These are phyloP conservation scores for Bambusicola thoracicus DNA, from an alignment of 2,113 vertebrate genomes.

Conservation along the genomic window DNA sequence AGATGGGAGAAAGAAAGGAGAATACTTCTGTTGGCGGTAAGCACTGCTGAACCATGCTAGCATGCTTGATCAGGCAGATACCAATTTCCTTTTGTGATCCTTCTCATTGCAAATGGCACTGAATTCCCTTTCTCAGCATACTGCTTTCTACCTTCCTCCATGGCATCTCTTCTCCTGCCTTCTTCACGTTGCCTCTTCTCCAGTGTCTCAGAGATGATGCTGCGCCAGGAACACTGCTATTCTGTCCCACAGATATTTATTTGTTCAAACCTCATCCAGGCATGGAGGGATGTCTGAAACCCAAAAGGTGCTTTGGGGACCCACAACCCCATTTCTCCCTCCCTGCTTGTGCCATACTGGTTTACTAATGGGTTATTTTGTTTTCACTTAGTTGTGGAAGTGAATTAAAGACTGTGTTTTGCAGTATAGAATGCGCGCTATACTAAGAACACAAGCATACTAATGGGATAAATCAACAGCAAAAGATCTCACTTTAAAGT, in stretches of 20 bases:
- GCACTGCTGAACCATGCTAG: not conserved
- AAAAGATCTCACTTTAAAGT: not conserved
- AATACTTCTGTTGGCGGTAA: not conserved
- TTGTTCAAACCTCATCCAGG: not conserved
- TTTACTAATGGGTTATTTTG: not conserved
- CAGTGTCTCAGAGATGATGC: not conserved
- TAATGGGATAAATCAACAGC: not conserved
- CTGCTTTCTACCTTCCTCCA: not conserved
- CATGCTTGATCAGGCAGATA: not conserved
- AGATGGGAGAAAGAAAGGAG: not conserved
- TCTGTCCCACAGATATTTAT: not conserved
- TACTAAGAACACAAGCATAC: not conserved
- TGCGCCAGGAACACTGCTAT: not conserved
- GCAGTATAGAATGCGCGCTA: not conserved
- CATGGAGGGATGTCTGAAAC: not conserved
- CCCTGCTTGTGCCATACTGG: not conserved
- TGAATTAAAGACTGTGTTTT: not conserved
- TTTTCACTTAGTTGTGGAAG: not conserved
- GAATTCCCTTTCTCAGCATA: not conserved
- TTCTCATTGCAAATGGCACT: rapidly evolving
- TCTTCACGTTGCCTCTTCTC: not conserved
- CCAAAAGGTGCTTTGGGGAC: not conserved
- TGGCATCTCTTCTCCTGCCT: not conserved
- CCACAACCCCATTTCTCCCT: not conserved
- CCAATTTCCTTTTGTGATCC: not conserved